These are phyloP conservation scores for Ochotona princeps DNA, from an alignment of 2,113 vertebrate genomes.

Conservation along the genomic window DNA sequence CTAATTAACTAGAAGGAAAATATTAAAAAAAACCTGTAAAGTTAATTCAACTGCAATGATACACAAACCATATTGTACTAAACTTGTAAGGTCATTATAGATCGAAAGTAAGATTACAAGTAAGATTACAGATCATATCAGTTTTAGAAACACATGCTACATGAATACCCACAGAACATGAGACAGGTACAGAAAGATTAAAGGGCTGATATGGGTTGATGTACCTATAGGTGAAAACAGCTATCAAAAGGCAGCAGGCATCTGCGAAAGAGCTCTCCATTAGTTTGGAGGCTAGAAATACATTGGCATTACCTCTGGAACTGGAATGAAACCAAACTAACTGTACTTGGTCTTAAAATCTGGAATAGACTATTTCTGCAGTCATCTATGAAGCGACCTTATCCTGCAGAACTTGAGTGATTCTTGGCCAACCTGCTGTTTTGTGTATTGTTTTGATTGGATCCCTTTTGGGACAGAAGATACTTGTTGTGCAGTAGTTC, in stretches of 20 bases:
- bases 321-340: constrained; percentile 58
- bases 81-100: constrained; percentile 5
- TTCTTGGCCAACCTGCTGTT: constrained; percentile 57
- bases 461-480: constrained; percentile 29
- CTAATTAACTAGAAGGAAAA: constrained; percentile 16
- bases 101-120: background rate
- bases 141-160: background rate
- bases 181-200: constrained; percentile 18
- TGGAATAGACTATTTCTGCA: constrained; percentile 62
- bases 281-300: constrained; percentile 41
- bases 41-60: background rate
- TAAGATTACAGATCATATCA: background rate
- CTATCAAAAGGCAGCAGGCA: constrained; percentile 54
- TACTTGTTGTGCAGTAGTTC: constrained; percentile 26
- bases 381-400: constrained; percentile 57
- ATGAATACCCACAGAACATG: background rate
- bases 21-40: background rate
- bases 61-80: background rate
- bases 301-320: constrained; percentile 50
- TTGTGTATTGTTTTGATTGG: constrained; percentile 58
- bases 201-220: background rate
- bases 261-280: constrained; percentile 24
- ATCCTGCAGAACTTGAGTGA: constrained; percentile 47
- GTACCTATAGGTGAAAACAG: background rate
- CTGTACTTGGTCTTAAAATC: constrained; percentile 75